phyloP scores from a whole-genome alignment of 2,797 vertebrate species.

The Fringilla coelebs region DNA sequence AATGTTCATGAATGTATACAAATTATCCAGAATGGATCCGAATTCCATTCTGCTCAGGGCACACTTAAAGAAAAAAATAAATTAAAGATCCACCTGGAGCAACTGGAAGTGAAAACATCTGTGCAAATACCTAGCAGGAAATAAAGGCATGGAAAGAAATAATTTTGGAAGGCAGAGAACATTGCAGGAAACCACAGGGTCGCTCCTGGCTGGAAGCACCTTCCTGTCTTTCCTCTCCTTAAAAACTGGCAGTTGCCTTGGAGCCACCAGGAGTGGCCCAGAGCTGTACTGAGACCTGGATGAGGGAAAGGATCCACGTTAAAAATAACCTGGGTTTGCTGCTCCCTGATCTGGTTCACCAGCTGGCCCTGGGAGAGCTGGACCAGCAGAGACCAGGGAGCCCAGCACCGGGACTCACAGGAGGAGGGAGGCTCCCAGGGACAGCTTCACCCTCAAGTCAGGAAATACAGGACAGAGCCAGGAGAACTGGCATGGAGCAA shows the following conservation, averaged over 20 bases:
- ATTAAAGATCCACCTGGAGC: background rate
- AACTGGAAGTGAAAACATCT: background rate
- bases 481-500: rapidly evolving
- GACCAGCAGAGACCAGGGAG: background rate
- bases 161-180: background rate
- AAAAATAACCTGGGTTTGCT: background rate
- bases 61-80: background rate
- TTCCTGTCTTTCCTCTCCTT: background rate
- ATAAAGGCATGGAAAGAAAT: conserved; percentile 10
- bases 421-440: background rate
- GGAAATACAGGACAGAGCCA: background rate
- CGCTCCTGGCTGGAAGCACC: background rate
- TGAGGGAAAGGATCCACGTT: background rate
- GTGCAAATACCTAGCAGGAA: conserved; percentile 15
- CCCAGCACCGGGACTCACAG: background rate
- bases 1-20: background rate
- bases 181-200: background rate
- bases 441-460: background rate
- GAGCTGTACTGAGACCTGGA: background rate
- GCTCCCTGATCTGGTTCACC: background rate
- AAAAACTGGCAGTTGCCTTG: background rate
- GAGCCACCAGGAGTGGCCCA: background rate
- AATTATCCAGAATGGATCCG: rapidly evolving
- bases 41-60: background rate
- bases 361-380: background rate